phyloP scores from a whole-genome alignment of 2,888 invertebrate genomes.

The Chymomyza amoena region DNA sequence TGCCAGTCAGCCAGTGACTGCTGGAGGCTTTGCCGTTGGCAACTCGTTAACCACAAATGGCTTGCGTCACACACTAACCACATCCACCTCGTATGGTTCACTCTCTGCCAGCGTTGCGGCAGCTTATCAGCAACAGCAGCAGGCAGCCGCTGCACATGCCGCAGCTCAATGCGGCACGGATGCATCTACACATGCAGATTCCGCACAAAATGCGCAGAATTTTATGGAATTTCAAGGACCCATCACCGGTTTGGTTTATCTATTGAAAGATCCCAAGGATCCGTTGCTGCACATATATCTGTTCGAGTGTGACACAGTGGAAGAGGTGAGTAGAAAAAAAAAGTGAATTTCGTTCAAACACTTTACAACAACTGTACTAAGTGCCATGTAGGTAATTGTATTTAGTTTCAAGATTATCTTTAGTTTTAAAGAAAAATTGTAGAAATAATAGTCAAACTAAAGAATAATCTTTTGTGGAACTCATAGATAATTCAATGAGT shows the following conservation, averaged over 20 bases:
- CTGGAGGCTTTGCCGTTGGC: slow-evolving; percentile 10
- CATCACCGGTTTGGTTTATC: slow-evolving; percentile 85
- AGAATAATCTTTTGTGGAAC: too few relatives aligned
- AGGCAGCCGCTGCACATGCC: slow-evolving; percentile 33
- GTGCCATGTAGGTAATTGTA: too few relatives aligned
- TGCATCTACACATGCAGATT: slow-evolving; percentile 19
- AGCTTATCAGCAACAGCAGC: slow-evolving; percentile 61
- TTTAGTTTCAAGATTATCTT: too few relatives aligned
- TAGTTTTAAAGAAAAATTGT: too few relatives aligned
- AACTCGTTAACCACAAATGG: slow-evolving; percentile 51
- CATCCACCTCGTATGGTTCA: slow-evolving; percentile 75
- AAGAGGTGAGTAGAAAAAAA: slow-evolving; percentile 82
- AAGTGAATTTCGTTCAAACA: neutral
- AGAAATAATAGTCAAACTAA: too few relatives aligned
- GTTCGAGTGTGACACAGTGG: slow-evolving; percentile 83
- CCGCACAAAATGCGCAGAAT: slow-evolving; percentile 62
- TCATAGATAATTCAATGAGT: too few relatives aligned
- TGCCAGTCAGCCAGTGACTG: slow-evolving; percentile 8
- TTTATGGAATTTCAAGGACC: slow-evolving; percentile 80
- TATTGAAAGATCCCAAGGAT: slow-evolving; percentile 86
- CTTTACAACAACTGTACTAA: too few relatives aligned
- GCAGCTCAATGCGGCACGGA: slow-evolving; percentile 26
- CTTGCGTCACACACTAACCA: slow-evolving; percentile 65
- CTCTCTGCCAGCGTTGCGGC: slow-evolving; percentile 72
- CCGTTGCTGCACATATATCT: slow-evolving; percentile 87